Evolutionary conservation across 2,797 vertebrate species (phyloP).

Genomic region (Selene dorsalis): DNA sequence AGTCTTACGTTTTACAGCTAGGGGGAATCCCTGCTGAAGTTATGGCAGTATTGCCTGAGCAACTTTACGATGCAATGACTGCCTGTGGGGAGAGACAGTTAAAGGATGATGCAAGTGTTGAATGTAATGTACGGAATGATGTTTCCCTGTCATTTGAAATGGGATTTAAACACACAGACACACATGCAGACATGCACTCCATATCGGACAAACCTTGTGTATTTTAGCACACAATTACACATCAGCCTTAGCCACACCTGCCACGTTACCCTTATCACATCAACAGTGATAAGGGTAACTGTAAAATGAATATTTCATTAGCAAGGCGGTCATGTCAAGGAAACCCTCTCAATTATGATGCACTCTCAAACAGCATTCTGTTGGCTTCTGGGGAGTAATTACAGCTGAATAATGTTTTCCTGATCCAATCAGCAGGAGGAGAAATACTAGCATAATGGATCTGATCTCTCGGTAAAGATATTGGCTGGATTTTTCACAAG

Average conservation of each 20-base stretch:
- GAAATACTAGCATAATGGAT: conserved; percentile 57
- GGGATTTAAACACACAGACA: conserved; percentile 9
- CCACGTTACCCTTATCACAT: not conserved
- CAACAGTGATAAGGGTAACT: conserved; percentile 9
- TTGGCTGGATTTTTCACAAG: conserved; percentile 48
- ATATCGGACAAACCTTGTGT: conserved; percentile 19
- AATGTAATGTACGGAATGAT: not conserved
- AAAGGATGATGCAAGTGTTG: conserved; percentile 30
- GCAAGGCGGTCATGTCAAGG: conserved; percentile 27
- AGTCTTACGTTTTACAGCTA: not conserved
- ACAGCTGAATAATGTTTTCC: conserved; percentile 49
- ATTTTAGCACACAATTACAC: conserved; percentile 16
- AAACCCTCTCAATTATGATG: conserved; percentile 61
- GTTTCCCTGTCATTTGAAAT: conserved; percentile 26
- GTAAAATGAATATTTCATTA: conserved; percentile 56
- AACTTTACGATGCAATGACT: conserved; percentile 40
- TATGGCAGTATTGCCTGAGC: not conserved
- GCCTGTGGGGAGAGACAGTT: conserved; percentile 24
- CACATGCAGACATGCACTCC: conserved; percentile 3
- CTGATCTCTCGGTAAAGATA: conserved; percentile 54
- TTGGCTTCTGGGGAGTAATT: conserved; percentile 52
- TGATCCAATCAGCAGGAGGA: conserved; percentile 47
- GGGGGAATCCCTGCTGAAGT: conserved; percentile 30
- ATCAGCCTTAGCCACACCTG: not conserved
- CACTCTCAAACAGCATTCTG: conserved; percentile 31